These are phyloP conservation scores for Drosophila lacicola DNA, from an alignment of 2,888 invertebrate species.

Conservation along the genomic window DNA sequence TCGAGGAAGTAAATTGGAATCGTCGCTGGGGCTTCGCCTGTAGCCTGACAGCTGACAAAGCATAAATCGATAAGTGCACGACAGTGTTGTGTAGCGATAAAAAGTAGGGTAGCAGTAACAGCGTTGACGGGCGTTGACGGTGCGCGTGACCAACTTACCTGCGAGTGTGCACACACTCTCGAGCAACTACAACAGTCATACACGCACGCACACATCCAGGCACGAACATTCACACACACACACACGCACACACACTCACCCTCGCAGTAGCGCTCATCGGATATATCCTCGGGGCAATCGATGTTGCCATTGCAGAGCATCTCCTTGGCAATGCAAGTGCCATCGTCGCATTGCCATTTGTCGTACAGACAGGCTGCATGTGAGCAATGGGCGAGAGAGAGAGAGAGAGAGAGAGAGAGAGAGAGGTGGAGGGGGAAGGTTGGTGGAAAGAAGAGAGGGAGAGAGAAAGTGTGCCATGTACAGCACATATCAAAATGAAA, in stretches of 20 bases:
- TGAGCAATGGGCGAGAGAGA: conserved; percentile 7
- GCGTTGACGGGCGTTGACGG: neutral
- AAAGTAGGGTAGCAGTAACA: neutral
- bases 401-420: conserved; percentile 9
- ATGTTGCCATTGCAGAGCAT: conserved; percentile 88
- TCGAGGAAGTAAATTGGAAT: neutral
- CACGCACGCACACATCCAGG: conserved; percentile 25
- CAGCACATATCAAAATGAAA: neutral
- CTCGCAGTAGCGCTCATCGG: conserved; percentile 90
- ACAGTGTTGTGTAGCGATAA: conserved; percentile 28
- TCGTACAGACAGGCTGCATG: conserved; percentile 88
- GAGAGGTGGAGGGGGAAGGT: neutral
- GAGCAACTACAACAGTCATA: conserved; percentile 10
- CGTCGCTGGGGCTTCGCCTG: neutral
- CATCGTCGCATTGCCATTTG: conserved; percentile 91
- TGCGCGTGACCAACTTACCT: conserved; percentile 32
- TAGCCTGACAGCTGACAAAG: conserved; percentile 12
- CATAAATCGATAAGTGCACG: conserved; percentile 27
- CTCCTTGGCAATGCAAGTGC: conserved; percentile 88
- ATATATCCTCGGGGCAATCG: conserved; percentile 90
- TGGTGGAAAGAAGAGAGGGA: conserved; percentile 3
- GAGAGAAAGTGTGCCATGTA: neutral
- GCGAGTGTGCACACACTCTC: conserved; percentile 11
- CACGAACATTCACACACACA: conserved; percentile 49
- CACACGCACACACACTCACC: conserved; percentile 73